Conservation (phyloP, 1,140 invertebrate species). For the Geopemphigus sp. region DNA sequence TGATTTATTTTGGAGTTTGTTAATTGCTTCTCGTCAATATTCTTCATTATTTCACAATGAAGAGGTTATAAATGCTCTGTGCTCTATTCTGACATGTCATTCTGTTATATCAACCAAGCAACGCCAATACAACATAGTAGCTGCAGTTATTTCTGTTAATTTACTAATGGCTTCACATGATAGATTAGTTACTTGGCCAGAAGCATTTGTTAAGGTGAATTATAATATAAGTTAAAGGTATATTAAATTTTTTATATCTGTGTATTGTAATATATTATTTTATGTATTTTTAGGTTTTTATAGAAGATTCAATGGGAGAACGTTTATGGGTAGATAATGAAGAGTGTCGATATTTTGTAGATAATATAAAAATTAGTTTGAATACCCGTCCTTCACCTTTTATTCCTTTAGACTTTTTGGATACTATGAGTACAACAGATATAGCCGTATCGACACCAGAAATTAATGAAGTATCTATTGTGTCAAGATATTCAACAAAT, state of each 20-base stretch:
- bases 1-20: conserved; percentile 58
- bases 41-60: conserved; percentile 78
- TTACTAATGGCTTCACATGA: conserved; percentile 78
- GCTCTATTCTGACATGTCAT: conserved; percentile 80
- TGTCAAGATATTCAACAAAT: conserved; percentile 25
- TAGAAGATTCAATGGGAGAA: conserved; percentile 92
- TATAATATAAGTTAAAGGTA: background rate
- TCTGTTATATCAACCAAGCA: conserved; percentile 55
- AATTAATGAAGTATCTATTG: conserved; percentile 16
- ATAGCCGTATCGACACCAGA: background rate
- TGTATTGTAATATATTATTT: conserved; percentile 13
- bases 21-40: conserved; percentile 78
- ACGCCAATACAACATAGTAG: conserved; percentile 62
- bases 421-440: conserved; percentile 26
- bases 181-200: conserved; percentile 70
- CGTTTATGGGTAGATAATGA: conserved; percentile 89
- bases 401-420: conserved; percentile 57
- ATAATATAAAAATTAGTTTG: conserved; percentile 88
- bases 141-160: conserved; percentile 82
- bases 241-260: conserved; percentile 21
- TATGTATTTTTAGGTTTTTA: conserved; percentile 69
- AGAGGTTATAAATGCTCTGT: conserved; percentile 73
- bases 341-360: conserved; percentile 86
- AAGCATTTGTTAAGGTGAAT: conserved; percentile 66
- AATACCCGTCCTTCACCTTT: conserved; percentile 74